Percentiles rank a stretch among this genome's conserved stretches.
Conservation (phyloP, 2,113 vertebrate species). For the Phoxinus phoxinus region DNA sequence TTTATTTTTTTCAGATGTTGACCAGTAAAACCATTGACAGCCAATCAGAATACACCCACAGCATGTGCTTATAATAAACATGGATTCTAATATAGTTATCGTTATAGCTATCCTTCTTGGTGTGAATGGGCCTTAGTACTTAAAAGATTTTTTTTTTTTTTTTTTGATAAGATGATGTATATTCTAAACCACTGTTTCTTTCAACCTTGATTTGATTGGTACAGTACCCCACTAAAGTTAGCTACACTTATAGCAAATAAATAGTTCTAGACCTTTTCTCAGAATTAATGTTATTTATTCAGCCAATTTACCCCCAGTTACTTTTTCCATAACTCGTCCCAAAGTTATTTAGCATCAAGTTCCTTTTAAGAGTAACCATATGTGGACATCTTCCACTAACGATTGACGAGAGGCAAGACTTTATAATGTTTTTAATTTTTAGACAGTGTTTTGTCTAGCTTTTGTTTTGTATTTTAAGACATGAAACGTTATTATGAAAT, state of each 20-base stretch:
- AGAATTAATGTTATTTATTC: background rate
- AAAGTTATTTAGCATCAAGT: background rate
- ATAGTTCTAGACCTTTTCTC: background rate
- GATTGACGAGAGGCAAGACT: too few species aligned
- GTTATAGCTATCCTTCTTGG: too few species aligned
- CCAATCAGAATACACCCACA: too few species aligned
- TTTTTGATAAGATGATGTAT: background rate
- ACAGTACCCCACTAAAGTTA: background rate
- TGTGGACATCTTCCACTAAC: background rate
- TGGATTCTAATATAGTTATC: too few species aligned
- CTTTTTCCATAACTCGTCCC: background rate
- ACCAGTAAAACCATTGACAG: too few species aligned
- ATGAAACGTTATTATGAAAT: background rate
- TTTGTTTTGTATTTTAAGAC: background rate
- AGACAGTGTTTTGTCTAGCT: background rate
- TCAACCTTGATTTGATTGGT: background rate
- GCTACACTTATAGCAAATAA: background rate
- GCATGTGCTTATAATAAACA: too few species aligned
- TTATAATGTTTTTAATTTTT: background rate
- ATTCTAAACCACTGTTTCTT: background rate
- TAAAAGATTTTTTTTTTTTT: background rate
- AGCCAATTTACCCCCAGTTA: background rate
- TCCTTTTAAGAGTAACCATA: background rate
- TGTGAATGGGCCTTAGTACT: too few species aligned
- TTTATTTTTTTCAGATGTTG: too few species aligned